Evolutionary conservation across 2,797 vertebrate species (phyloP), one percentile per base, ranked within the genome.

Genomic region (Vireo griseus): DNA sequence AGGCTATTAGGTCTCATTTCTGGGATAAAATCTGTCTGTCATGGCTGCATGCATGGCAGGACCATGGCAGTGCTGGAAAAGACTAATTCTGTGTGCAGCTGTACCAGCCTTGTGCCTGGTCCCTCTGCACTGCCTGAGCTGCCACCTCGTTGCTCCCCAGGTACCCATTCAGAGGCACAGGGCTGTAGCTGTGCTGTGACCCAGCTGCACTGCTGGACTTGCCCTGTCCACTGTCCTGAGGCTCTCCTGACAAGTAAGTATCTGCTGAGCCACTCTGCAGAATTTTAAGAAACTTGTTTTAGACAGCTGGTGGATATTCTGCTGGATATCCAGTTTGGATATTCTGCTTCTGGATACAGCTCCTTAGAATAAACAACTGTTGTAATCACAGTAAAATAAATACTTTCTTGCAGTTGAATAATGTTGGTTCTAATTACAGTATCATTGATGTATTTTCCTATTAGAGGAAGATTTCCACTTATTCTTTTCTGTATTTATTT

Each of bases 341-440:
- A 71, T 62, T 88, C 78, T 87, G 67, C 63, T 81, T 81, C 86
- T 91, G 74, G 94, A 88, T 94, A 87, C 29, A 75, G 84, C 59
- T 94, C 76, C 81, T 73, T 81, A 67, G 86, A 81, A 95, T 83
- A 95, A 96, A 86, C 90, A 86, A 91, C 85, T 72, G 81, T 87
- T 85, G 94, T 87, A 92, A 93, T 92, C 77, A 87, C 76, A 95
- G 91, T 90, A 94, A 96, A 95, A 95, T 75, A 94, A 94, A 84
- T 90, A 90, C 45, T 85, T 86, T 85, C 68, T 92, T 86, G 54
- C 75, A 93, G 86, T 73, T 91, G 88, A 95, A 96, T 95, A 94
- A 83, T 88, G 68, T 79, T 82, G 81, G 58, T 96, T 89, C 91
- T 96, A 95, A 96, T 97, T 96, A 94, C 69, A 92, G 93, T 85